Conservation (phyloP, 2,113 vertebrate genomes). For the Rhynchomys soricoides region DNA sequence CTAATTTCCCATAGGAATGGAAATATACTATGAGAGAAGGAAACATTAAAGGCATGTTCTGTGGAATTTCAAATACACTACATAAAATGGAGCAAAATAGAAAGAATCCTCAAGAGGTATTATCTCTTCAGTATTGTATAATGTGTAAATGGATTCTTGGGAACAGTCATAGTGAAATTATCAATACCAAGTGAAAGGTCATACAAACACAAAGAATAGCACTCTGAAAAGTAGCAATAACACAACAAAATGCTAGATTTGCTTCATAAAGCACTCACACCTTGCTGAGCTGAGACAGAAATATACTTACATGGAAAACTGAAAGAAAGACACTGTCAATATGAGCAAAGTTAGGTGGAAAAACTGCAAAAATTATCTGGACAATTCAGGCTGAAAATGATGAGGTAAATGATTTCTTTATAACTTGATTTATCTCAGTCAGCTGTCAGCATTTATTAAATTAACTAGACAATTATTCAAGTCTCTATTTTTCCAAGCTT, state of each 20-base stretch:
- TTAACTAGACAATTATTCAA: conserved; percentile 70
- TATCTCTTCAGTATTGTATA: conserved; percentile 34
- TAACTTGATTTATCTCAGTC: conserved; percentile 62
- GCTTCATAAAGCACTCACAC: conserved; percentile 63
- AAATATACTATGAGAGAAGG: not conserved
- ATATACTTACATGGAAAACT: conserved; percentile 57
- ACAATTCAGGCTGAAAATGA: conserved; percentile 69
- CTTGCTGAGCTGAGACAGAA: conserved; percentile 46
- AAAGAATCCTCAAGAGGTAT: not conserved
- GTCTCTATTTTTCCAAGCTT: conserved; percentile 35
- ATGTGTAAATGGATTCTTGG: not conserved
- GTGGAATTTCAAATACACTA: conserved; percentile 44
- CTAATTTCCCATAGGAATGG: not conserved
- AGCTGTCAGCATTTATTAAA: conserved; percentile 70
- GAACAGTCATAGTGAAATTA: conserved; percentile 36
- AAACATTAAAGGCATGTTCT: not conserved
- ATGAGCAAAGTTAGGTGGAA: conserved; percentile 65
- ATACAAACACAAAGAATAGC: conserved; percentile 46
- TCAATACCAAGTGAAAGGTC: conserved; percentile 59
- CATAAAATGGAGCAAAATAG: not conserved
- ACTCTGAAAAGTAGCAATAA: conserved; percentile 57
- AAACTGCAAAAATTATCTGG: conserved; percentile 69
- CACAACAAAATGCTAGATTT: conserved; percentile 70
- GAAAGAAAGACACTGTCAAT: conserved; percentile 70
- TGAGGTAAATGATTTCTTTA: conserved; percentile 64